These are phyloP conservation scores for Heliornis fulica DNA, from an alignment of 2,113 vertebrate species.

Conservation along the genomic window DNA sequence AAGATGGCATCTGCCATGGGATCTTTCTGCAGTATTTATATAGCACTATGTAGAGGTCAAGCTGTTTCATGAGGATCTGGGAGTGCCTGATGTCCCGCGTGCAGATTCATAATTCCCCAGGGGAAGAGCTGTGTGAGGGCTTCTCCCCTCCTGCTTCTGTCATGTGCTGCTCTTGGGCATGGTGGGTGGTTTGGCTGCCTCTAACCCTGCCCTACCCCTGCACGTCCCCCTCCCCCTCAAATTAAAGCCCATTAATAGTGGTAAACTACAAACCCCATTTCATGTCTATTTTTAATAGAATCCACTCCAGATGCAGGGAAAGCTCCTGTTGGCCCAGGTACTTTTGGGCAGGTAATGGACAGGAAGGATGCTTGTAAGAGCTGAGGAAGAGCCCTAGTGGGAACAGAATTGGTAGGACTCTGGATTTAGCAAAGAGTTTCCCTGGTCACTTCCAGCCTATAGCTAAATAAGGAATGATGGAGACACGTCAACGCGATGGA, in stretches of 20 bases:
- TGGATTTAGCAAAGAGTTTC: not conserved
- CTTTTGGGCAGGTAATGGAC: not conserved
- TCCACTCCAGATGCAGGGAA: not conserved
- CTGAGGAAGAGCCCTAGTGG: not conserved
- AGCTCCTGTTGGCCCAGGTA: not conserved
- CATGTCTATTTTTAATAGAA: not conserved
- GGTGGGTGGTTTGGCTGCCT: not conserved
- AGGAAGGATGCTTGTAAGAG: not conserved
- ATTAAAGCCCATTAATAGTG: not conserved
- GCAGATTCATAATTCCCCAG: not conserved
- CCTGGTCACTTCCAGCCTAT: not conserved
- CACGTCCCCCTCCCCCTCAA: fast-evolving
- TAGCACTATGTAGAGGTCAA: not conserved
- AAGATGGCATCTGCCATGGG: not conserved
- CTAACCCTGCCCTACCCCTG: no score
- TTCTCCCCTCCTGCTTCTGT: not conserved
- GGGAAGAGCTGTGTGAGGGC: fast-evolving
- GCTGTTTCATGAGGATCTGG: not conserved
- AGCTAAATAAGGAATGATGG: not conserved
- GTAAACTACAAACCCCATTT: not conserved
- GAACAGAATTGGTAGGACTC: not conserved
- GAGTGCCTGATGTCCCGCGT: not conserved
- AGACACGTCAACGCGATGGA: not conserved
- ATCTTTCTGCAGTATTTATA: not conserved
- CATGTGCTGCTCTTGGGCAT: not conserved